Conservation (phyloP, 2,113 vertebrate species). For the Brienomyrus longianalis region DNA sequence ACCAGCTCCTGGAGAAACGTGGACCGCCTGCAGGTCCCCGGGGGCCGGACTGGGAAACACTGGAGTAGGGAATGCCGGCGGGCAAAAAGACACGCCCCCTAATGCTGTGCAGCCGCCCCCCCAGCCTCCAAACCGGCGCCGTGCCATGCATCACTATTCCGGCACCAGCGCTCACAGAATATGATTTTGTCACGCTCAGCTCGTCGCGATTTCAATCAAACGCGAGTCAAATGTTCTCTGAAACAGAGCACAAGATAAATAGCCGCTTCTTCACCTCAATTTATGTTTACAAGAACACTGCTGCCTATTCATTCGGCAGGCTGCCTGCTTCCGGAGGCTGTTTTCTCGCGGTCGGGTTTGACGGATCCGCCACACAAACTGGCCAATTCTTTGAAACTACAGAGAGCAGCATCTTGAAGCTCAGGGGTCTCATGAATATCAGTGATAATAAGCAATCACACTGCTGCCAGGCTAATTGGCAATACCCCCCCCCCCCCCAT, state of each 20-base stretch:
- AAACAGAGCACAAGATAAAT: conserved; percentile 15
- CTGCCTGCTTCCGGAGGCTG: background rate
- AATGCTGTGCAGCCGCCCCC: background rate
- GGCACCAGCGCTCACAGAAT: background rate
- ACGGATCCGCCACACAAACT: background rate
- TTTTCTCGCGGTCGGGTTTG: background rate
- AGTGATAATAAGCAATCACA: background rate
- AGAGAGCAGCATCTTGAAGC: background rate
- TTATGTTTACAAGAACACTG: conserved; percentile 5
- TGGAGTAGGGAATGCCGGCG: background rate
- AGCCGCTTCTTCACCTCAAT: background rate
- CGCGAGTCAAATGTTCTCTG: background rate
- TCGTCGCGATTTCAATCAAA: background rate
- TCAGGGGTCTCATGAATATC: background rate
- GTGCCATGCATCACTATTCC: background rate
- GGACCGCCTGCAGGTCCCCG: background rate
- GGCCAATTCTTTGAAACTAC: background rate
- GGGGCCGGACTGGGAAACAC: background rate
- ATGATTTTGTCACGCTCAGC: background rate
- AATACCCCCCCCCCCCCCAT: background rate
- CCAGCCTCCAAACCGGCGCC: background rate
- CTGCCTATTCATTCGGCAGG: background rate
- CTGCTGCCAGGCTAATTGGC: background rate
- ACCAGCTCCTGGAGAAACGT: background rate
- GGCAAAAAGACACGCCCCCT: background rate